Percentiles rank a stretch among this genome's conserved stretches.
Conservation (phyloP, 1,140 invertebrate genomes). For the Potamilus streckersoni region DNA sequence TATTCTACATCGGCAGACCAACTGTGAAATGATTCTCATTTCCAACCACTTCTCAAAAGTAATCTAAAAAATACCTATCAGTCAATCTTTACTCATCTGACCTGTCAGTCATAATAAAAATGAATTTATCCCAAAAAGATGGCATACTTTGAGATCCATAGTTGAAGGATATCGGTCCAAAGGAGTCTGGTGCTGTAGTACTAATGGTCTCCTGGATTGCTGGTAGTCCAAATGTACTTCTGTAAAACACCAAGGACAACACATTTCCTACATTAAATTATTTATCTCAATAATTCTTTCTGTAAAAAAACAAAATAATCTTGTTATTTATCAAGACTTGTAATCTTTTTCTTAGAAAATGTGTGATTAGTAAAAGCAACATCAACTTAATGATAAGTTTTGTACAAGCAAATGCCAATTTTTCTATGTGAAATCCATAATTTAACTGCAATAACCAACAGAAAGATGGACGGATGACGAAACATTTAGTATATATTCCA, state of each 20-base stretch:
- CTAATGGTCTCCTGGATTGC: constrained; percentile 41
- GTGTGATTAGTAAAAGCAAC: neutral
- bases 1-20: no score
- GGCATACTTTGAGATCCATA: constrained; percentile 25
- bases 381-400: neutral
- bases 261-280: neutral
- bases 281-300: no score
- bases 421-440: neutral
- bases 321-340: neutral
- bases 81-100: neutral
- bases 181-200: constrained; percentile 11
- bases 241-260: constrained; percentile 5
- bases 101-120: neutral
- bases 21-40: no score
- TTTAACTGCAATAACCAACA: no score
- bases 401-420: neutral
- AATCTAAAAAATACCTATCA: neutral
- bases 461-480: no score
- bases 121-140: neutral
- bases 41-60: no score
- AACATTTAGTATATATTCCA: no score
- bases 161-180: constrained; percentile 10
- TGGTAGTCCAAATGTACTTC: constrained; percentile 45
- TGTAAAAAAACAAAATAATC: neutral
- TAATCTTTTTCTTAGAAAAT: neutral